These are phyloP conservation scores for Spinus olivaceus DNA, from an alignment of 2,797 vertebrate species.

Conservation along the genomic window DNA sequence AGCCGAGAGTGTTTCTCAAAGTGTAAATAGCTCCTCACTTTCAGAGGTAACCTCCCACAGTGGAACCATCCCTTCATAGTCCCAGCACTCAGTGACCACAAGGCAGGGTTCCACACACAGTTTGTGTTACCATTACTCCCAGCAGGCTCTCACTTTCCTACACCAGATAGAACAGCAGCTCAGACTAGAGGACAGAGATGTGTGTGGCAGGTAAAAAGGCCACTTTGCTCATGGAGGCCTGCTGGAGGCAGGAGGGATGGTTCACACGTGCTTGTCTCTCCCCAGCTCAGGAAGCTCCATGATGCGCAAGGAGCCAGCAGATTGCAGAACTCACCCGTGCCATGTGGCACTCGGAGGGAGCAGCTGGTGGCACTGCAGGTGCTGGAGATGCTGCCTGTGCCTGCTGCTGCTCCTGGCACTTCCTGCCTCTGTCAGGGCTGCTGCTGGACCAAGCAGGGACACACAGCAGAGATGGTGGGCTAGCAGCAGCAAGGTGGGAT, in stretches of 20 bases:
- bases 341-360: rapidly evolving
- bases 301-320: not conserved
- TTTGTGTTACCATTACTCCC: not conserved
- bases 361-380: not conserved
- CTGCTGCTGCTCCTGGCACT: not conserved
- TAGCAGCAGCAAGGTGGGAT: not conserved
- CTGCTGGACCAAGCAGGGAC: not conserved
- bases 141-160: not conserved
- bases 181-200: not conserved
- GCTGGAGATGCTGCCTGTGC: not conserved
- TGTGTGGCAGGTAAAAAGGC: not conserved
- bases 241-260: not conserved
- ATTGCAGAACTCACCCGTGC: not conserved
- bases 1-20: not conserved
- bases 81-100: not conserved
- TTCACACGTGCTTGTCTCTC: rapidly evolving
- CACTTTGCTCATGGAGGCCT: too few relatives aligned
- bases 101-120: not conserved
- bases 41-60: not conserved
- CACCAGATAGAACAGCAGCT: not conserved
- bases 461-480: not conserved
- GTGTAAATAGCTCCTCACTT: not conserved
- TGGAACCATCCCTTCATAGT: rapidly evolving
- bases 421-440: not conserved
- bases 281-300: rapidly evolving